Base-by-base conservation (phyloP, 2,113 vertebrate genomes). In the Phylloscopus trochilus region DNA sequence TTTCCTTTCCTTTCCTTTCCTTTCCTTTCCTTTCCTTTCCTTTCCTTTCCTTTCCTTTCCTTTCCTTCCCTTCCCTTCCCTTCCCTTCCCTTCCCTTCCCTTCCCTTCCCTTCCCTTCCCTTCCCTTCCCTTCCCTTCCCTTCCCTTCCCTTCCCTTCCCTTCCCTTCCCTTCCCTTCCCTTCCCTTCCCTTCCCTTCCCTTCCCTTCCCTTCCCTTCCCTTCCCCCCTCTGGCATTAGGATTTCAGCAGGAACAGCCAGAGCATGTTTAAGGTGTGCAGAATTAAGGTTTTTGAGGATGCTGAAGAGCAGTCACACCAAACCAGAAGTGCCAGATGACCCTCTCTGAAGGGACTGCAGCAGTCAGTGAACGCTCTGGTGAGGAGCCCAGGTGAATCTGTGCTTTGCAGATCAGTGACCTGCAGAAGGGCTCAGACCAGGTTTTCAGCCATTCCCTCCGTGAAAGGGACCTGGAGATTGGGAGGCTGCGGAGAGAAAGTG, bases 381-480 rank as follows among this genome's bases (percentile, higher is more conserved):
- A 67, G 52, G 31, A 53, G 3, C 2, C 1, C 0, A 0, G 10
- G 10, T 12, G 19, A 44, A 17, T 28, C 14, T 17, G 5, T 86
- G 70, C 89, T 73, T 87, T 80, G 26, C 88, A 98, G 98, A 59
- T 98, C 77, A 85, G 0, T 5, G 37, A 92, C 37, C 85, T 98
- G 31, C 97, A 98, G 94, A 97, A 93, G 66, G 97, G 92, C 87
- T 98, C 98, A 0, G 97, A 94, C 78, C 96, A 98, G 78, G 73
- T 97, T 55, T 80, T 97, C 19, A 91, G 70, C 69, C 96, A 97
- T 85, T 97, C 97, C 46, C 91, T 98, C 78, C 96, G 87, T 0
- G 96, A 98, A 51, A 96, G 97, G 89, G 98, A 98, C 95, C 60
- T 96, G 47, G 98, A 98, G 76, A 98, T 98, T 5, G 55, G 70